Conservation (phyloP, 35 echinoderm and acorn worm species). For the Patiria miniata region DNA sequence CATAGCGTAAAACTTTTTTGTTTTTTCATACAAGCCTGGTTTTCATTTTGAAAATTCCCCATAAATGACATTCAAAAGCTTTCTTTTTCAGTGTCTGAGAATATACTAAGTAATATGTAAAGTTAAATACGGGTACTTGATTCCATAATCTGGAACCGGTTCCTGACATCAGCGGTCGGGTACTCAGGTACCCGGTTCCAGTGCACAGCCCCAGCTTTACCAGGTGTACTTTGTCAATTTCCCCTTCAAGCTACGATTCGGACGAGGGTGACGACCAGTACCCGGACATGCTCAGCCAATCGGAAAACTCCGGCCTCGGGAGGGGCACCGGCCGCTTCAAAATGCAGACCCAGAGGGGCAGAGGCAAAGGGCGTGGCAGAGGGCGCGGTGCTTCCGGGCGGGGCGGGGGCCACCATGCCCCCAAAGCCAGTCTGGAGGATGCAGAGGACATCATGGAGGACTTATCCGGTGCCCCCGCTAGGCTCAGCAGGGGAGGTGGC, state of each 20-base stretch:
- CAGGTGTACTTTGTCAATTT: no score
- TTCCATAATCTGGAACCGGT: no score
- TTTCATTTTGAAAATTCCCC: no score
- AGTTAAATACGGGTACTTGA: no score
- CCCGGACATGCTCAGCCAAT: not conserved
- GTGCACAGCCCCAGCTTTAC: no score
- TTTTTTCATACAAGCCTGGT: no score
- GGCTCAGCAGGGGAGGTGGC: not conserved
- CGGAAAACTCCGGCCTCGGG: not conserved
- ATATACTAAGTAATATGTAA: no score
- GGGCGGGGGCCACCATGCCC: not conserved
- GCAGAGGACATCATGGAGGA: not conserved
- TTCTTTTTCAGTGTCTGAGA: no score
- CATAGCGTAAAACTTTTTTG: no score
- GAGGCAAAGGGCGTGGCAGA: not conserved
- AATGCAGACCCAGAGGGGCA: not conserved
- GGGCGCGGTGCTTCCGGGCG: not conserved
- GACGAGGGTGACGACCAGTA: not conserved
- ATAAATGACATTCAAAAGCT: no score
- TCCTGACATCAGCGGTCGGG: no score
- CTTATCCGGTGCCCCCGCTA: not conserved
- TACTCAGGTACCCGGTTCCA: no score
- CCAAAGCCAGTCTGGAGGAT: not conserved
- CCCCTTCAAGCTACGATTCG: not conserved
- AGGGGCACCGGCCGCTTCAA: not conserved